These are phyloP conservation scores for Ormyrus thymus DNA, from an alignment of 2,888 invertebrate genomes.

Conservation along the genomic window DNA sequence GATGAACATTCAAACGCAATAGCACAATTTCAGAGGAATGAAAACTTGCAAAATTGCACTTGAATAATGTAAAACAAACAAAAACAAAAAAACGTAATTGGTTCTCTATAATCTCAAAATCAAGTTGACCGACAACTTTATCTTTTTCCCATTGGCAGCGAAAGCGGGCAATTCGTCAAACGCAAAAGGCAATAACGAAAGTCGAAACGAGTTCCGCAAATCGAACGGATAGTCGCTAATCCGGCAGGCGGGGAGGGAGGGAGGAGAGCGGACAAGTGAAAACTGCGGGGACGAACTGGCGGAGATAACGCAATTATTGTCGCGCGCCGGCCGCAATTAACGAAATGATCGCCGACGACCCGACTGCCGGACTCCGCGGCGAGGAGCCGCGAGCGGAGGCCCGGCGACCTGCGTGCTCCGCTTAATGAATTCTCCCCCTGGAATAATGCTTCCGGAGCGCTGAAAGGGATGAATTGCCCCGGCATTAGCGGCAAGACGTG, in stretches of 20 bases:
- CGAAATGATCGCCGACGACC: constrained; percentile 27
- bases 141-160: background rate
- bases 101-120: background rate
- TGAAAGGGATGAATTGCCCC: constrained; percentile 5
- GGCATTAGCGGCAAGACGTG: background rate
- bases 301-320: constrained; percentile 47
- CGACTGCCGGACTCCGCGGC: constrained; percentile 23
- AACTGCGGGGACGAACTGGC: constrained; percentile 22
- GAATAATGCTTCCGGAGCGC: constrained; percentile 1
- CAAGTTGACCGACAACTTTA: background rate
- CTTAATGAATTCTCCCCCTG: constrained; percentile 12
- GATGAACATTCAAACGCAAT: too few species aligned
- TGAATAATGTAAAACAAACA: too few species aligned
- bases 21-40: too few species aligned
- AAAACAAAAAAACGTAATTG: too few species aligned
- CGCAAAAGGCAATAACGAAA: constrained; percentile 34
- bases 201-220: constrained; percentile 3
- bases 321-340: constrained; percentile 35
- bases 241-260: background rate
- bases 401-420: background rate
- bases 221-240: constrained; percentile 29
- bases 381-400: background rate
- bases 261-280: constrained; percentile 11
- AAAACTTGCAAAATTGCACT: too few species aligned
- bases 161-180: constrained; percentile 3